Base-by-base conservation (phyloP, 2,113 vertebrate genomes). In the Aldabrachelys gigantea region DNA sequence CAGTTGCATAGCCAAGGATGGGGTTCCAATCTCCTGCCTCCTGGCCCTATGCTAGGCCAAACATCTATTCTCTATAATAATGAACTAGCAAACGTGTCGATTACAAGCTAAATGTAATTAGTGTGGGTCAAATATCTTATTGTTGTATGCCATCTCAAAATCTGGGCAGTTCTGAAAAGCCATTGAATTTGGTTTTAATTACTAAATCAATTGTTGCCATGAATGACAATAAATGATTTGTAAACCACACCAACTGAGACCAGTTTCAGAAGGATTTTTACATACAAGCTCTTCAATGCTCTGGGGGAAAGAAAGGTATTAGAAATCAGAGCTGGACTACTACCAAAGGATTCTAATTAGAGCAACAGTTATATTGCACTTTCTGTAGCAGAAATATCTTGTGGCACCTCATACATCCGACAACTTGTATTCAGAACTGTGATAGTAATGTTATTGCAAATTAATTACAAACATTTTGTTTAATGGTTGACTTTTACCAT, bases 151-250 rank as follows among this genome's bases (percentile, higher is more conserved):
- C 93, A 62, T 88, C 3, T 47, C 72, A 44, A 91, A 94, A 82
- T 75, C 87, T 76, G 94, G 95, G 82, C 93, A 85, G 80, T 81
- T 88, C 49, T 88, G 94, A 97, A 25, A 94, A 94, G 85, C 54
- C 93, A 38, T 75, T 57, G 80, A 83, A 92, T 96, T 97, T 82
- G 50, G 85, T 95, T 96, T 96, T 98, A 98, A 98, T 98, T 96
- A 97, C 89, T 25, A 86, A 57, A 49, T 89, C 91, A 79, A 53
- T 90, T 81, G 82, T 29, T 90, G 81, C 89, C 56, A 91, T 97
- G 96, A 94, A 98, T 85, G 96, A 94, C 84, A 92, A 84, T 9
- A 47, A 96, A 88, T 87, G 96, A 95, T 94, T 97, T 96, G 92
- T 84, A 95, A 95, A 94, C 53, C 82, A 53, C 53, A 92, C 76